Evolutionary conservation across 2,888 invertebrate genomes (phyloP).

Genomic region (Pasiphila rectangulata): DNA sequence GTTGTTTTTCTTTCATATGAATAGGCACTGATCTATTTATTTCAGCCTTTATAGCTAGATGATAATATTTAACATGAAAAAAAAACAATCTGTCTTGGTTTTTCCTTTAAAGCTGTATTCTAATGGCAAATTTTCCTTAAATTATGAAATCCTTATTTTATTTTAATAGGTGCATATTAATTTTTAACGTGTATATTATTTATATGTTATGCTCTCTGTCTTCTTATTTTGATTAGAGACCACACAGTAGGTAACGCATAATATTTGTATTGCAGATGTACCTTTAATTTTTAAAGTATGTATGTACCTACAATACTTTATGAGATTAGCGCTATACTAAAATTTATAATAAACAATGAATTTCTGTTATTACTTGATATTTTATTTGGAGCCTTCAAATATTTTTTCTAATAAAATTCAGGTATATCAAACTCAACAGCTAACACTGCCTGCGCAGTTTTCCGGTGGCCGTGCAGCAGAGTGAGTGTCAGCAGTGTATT

Average conservation of each 20-base stretch:
- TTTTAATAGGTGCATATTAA: conserved; percentile 11
- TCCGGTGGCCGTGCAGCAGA: too few species aligned
- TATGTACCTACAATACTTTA: conserved; percentile 13
- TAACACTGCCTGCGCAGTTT: too few species aligned
- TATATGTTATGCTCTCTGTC: conserved; percentile 20
- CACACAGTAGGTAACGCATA: conserved; percentile 1
- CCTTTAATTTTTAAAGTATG: not conserved
- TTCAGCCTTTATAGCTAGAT: too few species aligned
- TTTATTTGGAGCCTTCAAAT: too few species aligned
- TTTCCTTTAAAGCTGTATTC: too few species aligned
- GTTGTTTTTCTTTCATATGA: conserved; percentile 8
- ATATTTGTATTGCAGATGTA: conserved; percentile 7
- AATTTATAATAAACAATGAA: conserved; percentile 25
- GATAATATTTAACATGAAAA: too few species aligned
- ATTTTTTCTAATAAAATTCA: too few species aligned
- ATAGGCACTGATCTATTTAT: conserved; percentile 1
- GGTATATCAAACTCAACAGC: too few species aligned
- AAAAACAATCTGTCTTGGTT: too few species aligned
- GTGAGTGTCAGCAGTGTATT: too few species aligned
- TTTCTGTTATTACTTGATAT: conserved; percentile 12
- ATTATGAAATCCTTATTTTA: conserved; percentile 12
- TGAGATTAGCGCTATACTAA: conserved; percentile 26
- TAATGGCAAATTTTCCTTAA: conserved; percentile 3
- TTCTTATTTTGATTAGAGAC: conserved; percentile 9
- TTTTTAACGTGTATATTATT: conserved; percentile 11